Base-by-base conservation (phyloP, 2,797 vertebrate genomes). In the Characodon lateralis region DNA sequence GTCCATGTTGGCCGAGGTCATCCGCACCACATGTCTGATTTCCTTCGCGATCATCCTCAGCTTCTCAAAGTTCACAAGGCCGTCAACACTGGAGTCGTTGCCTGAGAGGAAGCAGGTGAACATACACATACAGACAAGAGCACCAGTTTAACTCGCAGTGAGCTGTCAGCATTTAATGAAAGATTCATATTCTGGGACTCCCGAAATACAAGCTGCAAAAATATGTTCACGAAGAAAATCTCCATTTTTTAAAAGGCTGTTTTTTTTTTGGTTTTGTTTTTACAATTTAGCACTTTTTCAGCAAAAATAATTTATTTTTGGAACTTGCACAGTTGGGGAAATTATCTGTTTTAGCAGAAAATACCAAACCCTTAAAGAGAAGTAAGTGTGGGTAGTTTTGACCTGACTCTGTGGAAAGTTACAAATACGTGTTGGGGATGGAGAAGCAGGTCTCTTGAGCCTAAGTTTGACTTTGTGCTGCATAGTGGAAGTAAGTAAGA, bases 1-100 rank as follows among this genome's bases (percentile, higher is more conserved):
- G 82, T 99, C 98, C 97, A 99, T 99, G 94, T 97, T 99, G 68
- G 97, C 97, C 0, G 98, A 98, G 35, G 98, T 98, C 98, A 99
- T 97, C 53, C 97, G 94, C 80, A 98, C 94, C 50, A 99, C 97
- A 13, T 98, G 97, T 59, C 97, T 94, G 72, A 99, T 98, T 91
- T 99, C 98, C 87, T 98, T 99, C 79, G 98, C 97, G 73, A 99
- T 99, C 98, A 99, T 99, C 79, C 98, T 92, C 68, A 99, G 95
- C 77, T 99, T 99, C 95, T 99, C 98, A 20, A 99, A 99, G 92
- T 99, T 99, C 66, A 99, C 97, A 81, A 99, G 95, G 2, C 98
- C 98, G 0, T 99, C 98, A 50, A 99, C 97, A 35, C 90, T 97
- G 6, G 98, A 98, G 89, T 99, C 97, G 26, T 99, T 99, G 69